Evolutionary conservation across 1,140 invertebrate genomes (phyloP).

Genomic region (Drosophila sproati): DNA sequence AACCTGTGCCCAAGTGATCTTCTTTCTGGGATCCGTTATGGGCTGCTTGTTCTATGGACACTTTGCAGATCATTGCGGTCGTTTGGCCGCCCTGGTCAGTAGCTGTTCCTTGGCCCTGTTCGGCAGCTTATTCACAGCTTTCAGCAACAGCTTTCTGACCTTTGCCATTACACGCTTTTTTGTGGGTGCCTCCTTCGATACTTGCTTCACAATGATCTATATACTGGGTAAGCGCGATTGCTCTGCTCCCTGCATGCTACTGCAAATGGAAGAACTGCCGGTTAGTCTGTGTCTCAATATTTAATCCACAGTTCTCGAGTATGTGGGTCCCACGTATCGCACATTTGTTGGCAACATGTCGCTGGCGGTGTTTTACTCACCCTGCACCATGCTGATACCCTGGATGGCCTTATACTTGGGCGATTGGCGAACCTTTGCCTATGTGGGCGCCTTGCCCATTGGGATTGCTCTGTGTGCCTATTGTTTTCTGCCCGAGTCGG

Average conservation of each 20-base stretch:
- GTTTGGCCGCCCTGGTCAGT: conserved; percentile 91
- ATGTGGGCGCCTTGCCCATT: conserved; percentile 89
- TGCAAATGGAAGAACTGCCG: no score
- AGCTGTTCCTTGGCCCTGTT: conserved; percentile 90
- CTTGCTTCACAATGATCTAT: conserved; percentile 96
- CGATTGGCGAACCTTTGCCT: conserved; percentile 90
- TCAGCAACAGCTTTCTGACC: conserved; percentile 87
- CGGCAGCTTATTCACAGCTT: conserved; percentile 90
- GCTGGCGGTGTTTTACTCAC: conserved; percentile 93
- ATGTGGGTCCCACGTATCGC: conserved; percentile 93
- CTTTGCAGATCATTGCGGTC: conserved; percentile 92
- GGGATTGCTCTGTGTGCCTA: conserved; percentile 88
- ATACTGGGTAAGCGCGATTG: conserved; percentile 89
- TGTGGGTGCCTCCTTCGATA: conserved; percentile 93
- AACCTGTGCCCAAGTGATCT: conserved; percentile 90
- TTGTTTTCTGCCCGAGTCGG: conserved; percentile 92
- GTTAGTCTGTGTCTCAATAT: no score
- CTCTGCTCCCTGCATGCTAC: neutral
- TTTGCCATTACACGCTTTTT: conserved; percentile 91
- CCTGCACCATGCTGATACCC: conserved; percentile 90
- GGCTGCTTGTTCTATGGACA: conserved; percentile 93
- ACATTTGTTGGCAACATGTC: conserved; percentile 95
- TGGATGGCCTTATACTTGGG: conserved; percentile 91
- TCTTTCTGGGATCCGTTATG: conserved; percentile 93
- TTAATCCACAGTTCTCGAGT: conserved; percentile 89